Base-by-base conservation (phyloP, 2,113 vertebrate species). In the Stomatorhinus ivindoensis region DNA sequence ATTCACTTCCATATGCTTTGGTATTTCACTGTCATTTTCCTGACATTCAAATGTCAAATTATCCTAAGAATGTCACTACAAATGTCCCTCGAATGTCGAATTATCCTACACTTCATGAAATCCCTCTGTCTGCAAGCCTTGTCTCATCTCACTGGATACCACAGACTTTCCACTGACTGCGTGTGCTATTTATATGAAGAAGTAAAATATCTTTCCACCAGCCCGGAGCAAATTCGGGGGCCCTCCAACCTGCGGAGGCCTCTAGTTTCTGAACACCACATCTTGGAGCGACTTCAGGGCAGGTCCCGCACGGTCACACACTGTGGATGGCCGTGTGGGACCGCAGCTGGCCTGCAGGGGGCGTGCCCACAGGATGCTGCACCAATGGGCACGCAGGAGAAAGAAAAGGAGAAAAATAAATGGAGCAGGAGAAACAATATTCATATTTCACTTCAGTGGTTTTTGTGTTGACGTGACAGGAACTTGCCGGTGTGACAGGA, bases 261-360 rank as follows among this genome's bases (percentile, higher is more conserved):
- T 69, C 3, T 31, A 69, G 31, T 17, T 39, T 80, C 42, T 42
- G 35, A 42, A 80, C 6, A 2, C 4, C 35, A 80, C 73, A 2
- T 80, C 73, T 5, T 21, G 73, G 4, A 80, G 73, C 13, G 8
- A 42, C 73, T 42, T 42, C 73, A 42, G 73, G 15, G 35, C 73
- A 6, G 35, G 73, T 19, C 27, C 61, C 4, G 10, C 2, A 0
- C n/a, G 27, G 10, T 69, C 61, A 31, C n/a, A 11, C 61, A 69
- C 61, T 10, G 61, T 4, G n/a, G 61, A 69, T 90, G 93, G 93
- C 89, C 87, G 90, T 88, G 84, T 83, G 35, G 91, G 91, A 91
- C 92, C 17, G 90, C 91, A 93, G 93, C 91, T 91, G 92, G 90
- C 53, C 86, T 42, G n/a, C 35, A 58, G 82, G 89, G 55, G 35